Conservation (phyloP, 2,797 vertebrate genomes). For the Carapus acus region DNA sequence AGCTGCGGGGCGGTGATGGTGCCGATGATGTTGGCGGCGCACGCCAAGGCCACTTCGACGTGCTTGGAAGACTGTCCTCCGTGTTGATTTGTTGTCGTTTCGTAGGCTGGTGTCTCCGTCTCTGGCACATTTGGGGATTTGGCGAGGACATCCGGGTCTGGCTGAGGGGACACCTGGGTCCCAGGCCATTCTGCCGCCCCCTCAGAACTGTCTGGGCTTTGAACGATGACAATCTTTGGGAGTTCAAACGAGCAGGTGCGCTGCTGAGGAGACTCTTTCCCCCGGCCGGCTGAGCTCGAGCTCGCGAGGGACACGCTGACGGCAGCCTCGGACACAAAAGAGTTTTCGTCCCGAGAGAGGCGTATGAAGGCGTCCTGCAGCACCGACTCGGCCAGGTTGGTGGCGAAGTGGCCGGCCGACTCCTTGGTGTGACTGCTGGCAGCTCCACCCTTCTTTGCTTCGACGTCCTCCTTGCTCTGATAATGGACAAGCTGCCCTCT, state of each 20-base stretch:
- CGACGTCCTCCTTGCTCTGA: conserved; percentile 58
- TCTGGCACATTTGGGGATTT: conserved; percentile 47
- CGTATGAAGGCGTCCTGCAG: conserved; percentile 94
- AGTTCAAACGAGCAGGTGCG: conserved; percentile 84
- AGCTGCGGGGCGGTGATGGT: conserved; percentile 87
- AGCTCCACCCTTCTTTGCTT: conserved; percentile 48
- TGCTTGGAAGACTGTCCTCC: conserved; percentile 69
- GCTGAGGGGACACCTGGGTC: conserved; percentile 54
- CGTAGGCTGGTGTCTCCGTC: conserved; percentile 41
- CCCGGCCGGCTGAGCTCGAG: conserved; percentile 49
- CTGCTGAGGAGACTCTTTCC: conserved; percentile 59
- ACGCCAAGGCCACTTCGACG: conserved; percentile 87
- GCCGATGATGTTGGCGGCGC: conserved; percentile 88
- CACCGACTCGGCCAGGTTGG: conserved; percentile 91
- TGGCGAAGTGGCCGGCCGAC: conserved; percentile 86
- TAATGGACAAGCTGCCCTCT: conserved; percentile 56
- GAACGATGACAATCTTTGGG: conserved; percentile 95
- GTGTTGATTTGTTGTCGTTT: conserved; percentile 27
- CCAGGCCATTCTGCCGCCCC: conserved; percentile 77
- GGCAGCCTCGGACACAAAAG: conserved; percentile 76
- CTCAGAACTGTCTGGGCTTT: conserved; percentile 87
- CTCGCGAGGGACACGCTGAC: conserved; percentile 69
- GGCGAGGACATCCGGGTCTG: conserved; percentile 49
- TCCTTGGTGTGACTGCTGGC: conserved; percentile 58
- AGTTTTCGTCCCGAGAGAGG: conserved; percentile 83